Evolutionary conservation across 2,797 vertebrate species (phyloP).

Genomic region (Liasis olivaceus): DNA sequence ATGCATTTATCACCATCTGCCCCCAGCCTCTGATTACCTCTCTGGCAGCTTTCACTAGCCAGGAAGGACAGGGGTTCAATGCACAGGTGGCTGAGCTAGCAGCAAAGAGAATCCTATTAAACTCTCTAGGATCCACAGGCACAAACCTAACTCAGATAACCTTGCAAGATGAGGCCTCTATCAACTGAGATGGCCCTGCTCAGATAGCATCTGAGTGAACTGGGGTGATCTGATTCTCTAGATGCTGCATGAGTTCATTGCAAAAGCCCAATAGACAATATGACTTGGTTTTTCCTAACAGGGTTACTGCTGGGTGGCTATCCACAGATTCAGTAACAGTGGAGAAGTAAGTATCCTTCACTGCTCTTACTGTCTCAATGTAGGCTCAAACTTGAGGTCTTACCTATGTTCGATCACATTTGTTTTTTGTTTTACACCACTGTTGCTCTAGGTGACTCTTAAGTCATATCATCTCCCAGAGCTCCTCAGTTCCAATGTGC

Average conservation of each 20-base stretch:
- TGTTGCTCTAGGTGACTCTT: neutral
- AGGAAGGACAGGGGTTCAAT: too few species aligned
- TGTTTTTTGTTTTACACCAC: neutral
- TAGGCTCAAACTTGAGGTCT: neutral
- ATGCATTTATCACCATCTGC: too few species aligned
- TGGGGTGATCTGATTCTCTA: neutral
- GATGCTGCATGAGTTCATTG: neutral
- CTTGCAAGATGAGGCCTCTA: neutral
- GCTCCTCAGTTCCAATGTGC: neutral
- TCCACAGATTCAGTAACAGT: neutral
- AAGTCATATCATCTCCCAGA: neutral
- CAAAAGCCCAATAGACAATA: neutral
- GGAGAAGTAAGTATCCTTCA: neutral
- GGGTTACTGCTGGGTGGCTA: neutral
- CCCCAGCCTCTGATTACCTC: too few species aligned
- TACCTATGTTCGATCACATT: neutral
- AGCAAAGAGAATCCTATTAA: neutral
- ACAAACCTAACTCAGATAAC: neutral
- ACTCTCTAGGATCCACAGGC: neutral
- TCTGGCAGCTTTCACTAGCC: too few species aligned
- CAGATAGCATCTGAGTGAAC: neutral
- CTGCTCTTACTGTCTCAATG: neutral
- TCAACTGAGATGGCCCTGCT: neutral
- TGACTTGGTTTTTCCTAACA: neutral
- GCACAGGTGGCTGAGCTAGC: too few species aligned